Evolutionary conservation across 1,140 invertebrate species (phyloP), one percentile per base, ranked within the genome.

Genomic region (Drosophila nigromelanica): DNA sequence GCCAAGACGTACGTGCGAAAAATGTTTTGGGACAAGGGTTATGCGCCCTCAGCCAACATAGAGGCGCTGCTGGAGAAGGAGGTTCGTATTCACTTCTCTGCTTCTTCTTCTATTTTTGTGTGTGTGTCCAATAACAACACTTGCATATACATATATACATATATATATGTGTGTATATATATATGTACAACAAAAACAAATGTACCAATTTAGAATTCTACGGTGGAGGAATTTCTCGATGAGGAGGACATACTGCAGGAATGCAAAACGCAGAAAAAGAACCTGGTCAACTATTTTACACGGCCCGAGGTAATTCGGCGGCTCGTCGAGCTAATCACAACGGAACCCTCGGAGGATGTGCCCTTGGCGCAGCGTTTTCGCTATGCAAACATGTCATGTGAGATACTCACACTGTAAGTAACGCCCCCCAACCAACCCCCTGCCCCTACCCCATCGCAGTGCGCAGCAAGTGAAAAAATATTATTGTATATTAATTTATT

Each of bases 221-320:
- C 96, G 15, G 93, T 99, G 51, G 94, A 95, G 80, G 96, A 98
- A 92, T 93, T 99, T 61, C 94, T 99, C 93, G 97, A 99, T 91
- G 96, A 98, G 92, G 97, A 98, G 92, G 97, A 98, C 92, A 96
- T 99, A 89, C 94, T 99, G 69, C 97, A 98, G 92, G 98, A 99
- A 94, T 98, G 98, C 92, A 98, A 97, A 94, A 95, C 95, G 72
- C 96, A 97, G 91, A 98, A 98, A 92, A 97, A 96, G 92, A 97
- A 96, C 83, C 93, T 99, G 62, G 94, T 98, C 73, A 97, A 80
- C 93, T 98, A 98, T 93, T 94, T 99, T 78, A 95, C 95, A 79
- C 95, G 94, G 90, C 95, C 96, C 39, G 96, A 98, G 82, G 94
- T 97, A 51, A 94, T 99, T 91, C 94, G 96, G 71, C 96, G 98